Percentiles rank a stretch among this genome's conserved stretches.
phyloP scores from a whole-genome alignment of 2,888 invertebrate species.

The Limnephilus auricula region DNA sequence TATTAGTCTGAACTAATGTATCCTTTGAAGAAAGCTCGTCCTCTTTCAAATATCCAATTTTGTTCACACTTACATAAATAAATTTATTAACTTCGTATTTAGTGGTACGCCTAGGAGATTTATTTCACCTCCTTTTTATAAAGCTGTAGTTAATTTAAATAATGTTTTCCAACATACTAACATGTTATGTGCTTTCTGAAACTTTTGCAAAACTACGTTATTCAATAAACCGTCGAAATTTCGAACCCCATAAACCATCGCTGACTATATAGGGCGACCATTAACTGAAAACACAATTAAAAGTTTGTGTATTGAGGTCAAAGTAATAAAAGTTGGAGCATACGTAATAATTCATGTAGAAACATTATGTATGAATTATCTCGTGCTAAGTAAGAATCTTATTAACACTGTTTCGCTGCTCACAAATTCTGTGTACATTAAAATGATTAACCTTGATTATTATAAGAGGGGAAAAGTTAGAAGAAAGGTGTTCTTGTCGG shows the following conservation, averaged over 20 bases:
- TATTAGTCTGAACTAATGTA: too few relatives aligned
- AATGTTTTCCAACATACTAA: not conserved
- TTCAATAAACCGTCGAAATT: not conserved
- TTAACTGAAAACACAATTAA: constrained; percentile 2
- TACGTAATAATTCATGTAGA: constrained; percentile 2
- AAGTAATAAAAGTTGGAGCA: not conserved
- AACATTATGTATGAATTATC: not conserved
- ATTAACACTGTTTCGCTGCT: not conserved
- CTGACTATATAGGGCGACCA: not conserved
- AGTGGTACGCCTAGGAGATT: not conserved
- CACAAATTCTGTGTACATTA: not conserved
- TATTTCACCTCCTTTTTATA: not conserved
- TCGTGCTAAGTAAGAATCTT: not conserved
- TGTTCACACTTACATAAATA: not conserved
- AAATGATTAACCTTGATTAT: constrained; percentile 26
- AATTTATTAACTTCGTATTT: not conserved
- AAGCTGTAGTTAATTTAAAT: too few relatives aligned
- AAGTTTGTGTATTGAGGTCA: constrained; percentile 2
- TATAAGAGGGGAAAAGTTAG: not conserved
- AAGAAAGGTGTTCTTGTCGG: not conserved
- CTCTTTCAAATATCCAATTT: too few relatives aligned
- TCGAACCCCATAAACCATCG: not conserved
- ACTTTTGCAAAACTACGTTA: not conserved
- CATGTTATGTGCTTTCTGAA: not conserved
- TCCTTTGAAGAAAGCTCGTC: too few relatives aligned